A percentile compares a stretch with the other conserved stretches of the same genome.
Conservation (phyloP, 2,888 invertebrate genomes). For the Spisula subtruncata region DNA sequence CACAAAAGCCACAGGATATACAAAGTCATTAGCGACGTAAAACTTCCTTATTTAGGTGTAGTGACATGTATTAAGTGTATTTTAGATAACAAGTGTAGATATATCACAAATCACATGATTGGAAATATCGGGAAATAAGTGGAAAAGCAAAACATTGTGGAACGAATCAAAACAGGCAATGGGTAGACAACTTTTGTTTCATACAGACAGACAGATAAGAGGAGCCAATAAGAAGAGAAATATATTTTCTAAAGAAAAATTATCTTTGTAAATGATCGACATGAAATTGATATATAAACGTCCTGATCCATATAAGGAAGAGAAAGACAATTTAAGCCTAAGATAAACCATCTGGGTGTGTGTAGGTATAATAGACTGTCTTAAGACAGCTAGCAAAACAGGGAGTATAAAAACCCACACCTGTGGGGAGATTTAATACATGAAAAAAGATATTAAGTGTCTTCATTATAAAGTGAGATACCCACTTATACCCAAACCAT, state of each 20-base stretch:
- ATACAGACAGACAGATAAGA: not conserved
- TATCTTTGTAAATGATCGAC: not conserved
- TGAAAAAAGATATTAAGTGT: constrained; percentile 14
- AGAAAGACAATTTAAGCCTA: not conserved
- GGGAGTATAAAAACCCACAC: not conserved
- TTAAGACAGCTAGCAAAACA: not conserved
- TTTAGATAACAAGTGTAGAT: not conserved
- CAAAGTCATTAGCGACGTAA: not conserved
- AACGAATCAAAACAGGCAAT: not conserved
- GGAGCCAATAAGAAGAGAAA: not conserved
- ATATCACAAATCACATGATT: not conserved
- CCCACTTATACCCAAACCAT: constrained; percentile 24
- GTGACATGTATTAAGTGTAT: not conserved
- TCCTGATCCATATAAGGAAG: not conserved
- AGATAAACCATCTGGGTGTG: not conserved
- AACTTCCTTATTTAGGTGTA: not conserved
- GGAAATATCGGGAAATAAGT: not conserved
- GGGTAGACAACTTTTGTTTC: constrained; percentile 2
- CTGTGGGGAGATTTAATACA: constrained; percentile 17
- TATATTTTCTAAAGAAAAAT: not conserved
- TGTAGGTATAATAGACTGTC: not conserved
- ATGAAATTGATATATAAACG: not conserved
- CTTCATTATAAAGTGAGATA: not conserved
- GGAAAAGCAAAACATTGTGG: not conserved
- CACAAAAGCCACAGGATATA: no score